These are phyloP conservation scores for Pelodiscus sinensis DNA, from an alignment of 2,113 vertebrate species.

Conservation along the genomic window DNA sequence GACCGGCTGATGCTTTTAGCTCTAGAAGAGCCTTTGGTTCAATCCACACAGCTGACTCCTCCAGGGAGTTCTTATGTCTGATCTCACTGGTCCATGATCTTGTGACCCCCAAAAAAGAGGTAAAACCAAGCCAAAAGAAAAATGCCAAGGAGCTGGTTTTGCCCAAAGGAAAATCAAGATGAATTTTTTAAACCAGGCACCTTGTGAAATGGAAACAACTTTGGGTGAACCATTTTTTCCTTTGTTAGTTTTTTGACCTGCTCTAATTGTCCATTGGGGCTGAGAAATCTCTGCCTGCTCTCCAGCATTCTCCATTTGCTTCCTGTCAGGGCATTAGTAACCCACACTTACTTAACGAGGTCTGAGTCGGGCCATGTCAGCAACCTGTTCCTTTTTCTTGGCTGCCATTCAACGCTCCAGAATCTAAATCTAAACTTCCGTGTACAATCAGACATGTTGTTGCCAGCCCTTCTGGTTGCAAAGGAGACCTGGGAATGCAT, in stretches of 20 bases:
- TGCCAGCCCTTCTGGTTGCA: background rate
- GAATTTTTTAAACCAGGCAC: slow-evolving; percentile 41
- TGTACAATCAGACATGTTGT: background rate
- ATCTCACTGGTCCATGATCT: background rate
- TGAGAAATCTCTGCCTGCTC: slow-evolving; percentile 5
- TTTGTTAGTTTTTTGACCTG: slow-evolving; percentile 23
- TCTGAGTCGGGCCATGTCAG: background rate
- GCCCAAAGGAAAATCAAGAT: slow-evolving; percentile 12
- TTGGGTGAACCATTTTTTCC: background rate
- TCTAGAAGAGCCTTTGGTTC: background rate
- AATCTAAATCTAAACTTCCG: background rate
- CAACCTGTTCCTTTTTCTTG: background rate
- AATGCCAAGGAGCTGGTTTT: background rate
- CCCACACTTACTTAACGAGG: background rate
- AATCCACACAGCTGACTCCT: background rate
- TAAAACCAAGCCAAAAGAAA: background rate
- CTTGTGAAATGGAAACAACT: background rate
- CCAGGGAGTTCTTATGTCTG: background rate
- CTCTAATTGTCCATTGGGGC: slow-evolving; percentile 57
- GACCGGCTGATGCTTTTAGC: background rate
- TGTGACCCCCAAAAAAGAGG: background rate
- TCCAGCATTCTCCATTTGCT: background rate
- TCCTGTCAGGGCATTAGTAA: background rate
- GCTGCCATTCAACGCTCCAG: background rate
- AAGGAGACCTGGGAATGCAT: background rate